phyloP scores from a whole-genome alignment of 2,888 invertebrate species.

The Creontiades dilutus region DNA sequence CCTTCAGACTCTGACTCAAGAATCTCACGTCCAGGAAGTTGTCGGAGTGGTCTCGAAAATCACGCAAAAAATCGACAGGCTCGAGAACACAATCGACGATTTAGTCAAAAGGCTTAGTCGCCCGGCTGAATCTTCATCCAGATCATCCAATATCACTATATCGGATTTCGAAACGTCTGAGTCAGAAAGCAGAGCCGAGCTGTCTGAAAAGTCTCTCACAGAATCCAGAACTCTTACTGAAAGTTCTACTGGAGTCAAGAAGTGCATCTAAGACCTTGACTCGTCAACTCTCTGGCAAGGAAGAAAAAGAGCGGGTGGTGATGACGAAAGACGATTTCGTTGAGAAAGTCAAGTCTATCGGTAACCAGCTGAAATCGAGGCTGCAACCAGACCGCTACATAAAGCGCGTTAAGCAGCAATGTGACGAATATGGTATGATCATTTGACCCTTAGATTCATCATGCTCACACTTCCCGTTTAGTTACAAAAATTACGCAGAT shows the following conservation, averaged over 20 bases:
- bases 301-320: constrained; percentile 24
- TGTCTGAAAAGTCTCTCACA: constrained; percentile 6
- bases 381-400: constrained; percentile 62
- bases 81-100: constrained; percentile 73
- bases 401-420: constrained; percentile 68
- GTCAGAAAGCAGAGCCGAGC: constrained; percentile 4
- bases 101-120: constrained; percentile 70
- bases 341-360: constrained; percentile 71
- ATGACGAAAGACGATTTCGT: constrained; percentile 61
- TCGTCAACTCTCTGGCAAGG: background rate
- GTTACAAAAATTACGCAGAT: no score
- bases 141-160: constrained; percentile 54
- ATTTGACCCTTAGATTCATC: background rate
- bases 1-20: constrained; percentile 58
- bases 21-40: constrained; percentile 71
- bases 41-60: constrained; percentile 73
- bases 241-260: background rate
- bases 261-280: background rate
- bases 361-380: constrained; percentile 56
- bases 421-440: constrained; percentile 68
- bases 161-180: constrained; percentile 63
- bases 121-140: constrained; percentile 5
- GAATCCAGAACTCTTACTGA: background rate
- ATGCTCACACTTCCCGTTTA: background rate
- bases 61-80: constrained; percentile 73